These are phyloP conservation scores for Amblyopsis hoosieri DNA, from an alignment of 2,797 vertebrate genomes.

Conservation along the genomic window DNA sequence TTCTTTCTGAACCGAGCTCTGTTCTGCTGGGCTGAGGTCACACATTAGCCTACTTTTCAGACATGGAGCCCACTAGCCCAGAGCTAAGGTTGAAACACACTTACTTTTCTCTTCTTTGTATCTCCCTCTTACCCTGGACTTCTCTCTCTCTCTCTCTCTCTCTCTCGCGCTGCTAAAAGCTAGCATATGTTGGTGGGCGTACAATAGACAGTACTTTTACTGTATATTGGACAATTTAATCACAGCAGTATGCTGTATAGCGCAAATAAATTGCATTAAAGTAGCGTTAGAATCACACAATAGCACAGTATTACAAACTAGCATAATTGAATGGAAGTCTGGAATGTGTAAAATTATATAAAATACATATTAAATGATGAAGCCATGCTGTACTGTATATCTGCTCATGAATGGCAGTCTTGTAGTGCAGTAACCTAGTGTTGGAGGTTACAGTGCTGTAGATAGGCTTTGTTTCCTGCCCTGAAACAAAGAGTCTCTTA, in stretches of 20 bases:
- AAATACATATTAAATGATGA: too few relatives aligned
- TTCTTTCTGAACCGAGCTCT: conserved; percentile 33
- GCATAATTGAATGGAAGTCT: too few relatives aligned
- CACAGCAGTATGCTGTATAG: too few relatives aligned
- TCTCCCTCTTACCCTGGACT: conserved; percentile 11
- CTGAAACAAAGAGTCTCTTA: conserved; percentile 18
- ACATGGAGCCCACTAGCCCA: conserved; percentile 52
- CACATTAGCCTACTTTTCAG: conserved; percentile 72
- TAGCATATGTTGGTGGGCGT: too few relatives aligned
- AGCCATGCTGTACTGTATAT: too few relatives aligned
- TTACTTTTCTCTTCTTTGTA: conserved; percentile 28
- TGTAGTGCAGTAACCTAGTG: conserved; percentile 5
- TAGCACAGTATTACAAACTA: too few relatives aligned
- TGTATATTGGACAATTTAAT: too few relatives aligned
- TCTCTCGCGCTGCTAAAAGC: neutral
- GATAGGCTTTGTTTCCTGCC: conserved; percentile 31
- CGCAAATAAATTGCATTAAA: too few relatives aligned
- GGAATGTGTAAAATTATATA: too few relatives aligned
- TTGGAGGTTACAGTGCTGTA: conserved; percentile 1
- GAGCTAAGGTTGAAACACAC: conserved; percentile 58
- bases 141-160: neutral
- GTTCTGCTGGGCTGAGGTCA: conserved; percentile 49
- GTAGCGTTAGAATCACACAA: too few relatives aligned
- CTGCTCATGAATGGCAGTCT: too few relatives aligned
- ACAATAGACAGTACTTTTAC: too few relatives aligned